These are phyloP conservation scores for Intellagama lesueurii DNA, from an alignment of 2,797 vertebrate species.

Conservation along the genomic window DNA sequence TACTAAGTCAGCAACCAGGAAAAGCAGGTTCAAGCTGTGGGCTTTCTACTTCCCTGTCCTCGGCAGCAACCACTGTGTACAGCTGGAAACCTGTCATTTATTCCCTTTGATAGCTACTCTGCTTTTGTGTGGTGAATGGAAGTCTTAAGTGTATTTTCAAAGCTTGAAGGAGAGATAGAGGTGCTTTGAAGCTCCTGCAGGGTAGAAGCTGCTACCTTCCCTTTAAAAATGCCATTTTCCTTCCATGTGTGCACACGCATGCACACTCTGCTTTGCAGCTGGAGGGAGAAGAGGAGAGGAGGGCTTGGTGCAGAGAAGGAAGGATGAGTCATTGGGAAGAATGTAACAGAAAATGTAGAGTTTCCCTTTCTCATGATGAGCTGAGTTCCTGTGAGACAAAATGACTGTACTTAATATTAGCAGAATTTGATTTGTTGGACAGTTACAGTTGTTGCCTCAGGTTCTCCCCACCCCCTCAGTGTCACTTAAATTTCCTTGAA, in stretches of 20 bases:
- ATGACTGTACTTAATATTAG: background rate
- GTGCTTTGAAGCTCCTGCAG: too few relatives aligned
- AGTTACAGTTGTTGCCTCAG: background rate
- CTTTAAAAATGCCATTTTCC: background rate
- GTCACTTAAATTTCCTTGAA: background rate
- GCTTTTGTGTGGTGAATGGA: background rate
- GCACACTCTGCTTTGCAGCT: background rate
- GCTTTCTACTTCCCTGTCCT: fast-evolving
- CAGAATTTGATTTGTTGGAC: fast-evolving
- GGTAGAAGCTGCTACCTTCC: too few relatives aligned
- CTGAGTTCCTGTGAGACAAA: background rate
- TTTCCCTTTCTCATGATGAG: background rate
- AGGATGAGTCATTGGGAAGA: background rate
- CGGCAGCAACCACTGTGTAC: fast-evolving
- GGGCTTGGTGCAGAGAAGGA: background rate
- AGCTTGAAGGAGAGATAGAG: background rate
- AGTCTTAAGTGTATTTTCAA: background rate
- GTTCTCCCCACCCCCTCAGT: background rate
- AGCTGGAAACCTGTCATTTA: background rate
- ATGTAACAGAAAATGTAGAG: background rate
- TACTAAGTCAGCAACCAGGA: background rate
- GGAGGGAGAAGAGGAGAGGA: background rate
- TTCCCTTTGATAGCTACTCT: background rate
- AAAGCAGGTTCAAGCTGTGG: background rate
- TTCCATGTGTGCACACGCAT: fast-evolving